Evolutionary conservation across 2,797 vertebrate species (phyloP).

Genomic region (Cephalopachus bancanus): DNA sequence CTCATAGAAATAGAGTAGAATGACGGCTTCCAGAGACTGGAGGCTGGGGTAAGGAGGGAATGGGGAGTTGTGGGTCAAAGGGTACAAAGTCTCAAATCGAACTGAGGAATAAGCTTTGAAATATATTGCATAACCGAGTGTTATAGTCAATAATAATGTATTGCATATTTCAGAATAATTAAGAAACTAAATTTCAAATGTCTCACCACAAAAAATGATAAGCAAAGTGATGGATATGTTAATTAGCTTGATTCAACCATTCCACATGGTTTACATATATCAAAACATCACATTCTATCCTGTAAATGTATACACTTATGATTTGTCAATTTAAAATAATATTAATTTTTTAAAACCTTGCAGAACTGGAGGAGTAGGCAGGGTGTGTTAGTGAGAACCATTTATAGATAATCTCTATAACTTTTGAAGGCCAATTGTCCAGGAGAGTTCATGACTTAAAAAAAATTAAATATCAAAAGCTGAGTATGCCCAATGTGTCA

Average conservation of each 20-base stretch:
- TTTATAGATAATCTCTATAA: too few relatives aligned
- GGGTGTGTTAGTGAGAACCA: too few relatives aligned
- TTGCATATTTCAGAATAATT: slow-evolving; percentile 22
- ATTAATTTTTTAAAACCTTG: too few relatives aligned
- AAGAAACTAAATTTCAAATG: background rate
- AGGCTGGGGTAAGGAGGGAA: too few relatives aligned
- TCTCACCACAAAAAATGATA: background rate
- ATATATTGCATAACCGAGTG: background rate
- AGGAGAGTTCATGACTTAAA: too few relatives aligned
- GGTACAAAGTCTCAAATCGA: background rate
- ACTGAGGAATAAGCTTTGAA: background rate
- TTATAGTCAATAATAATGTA: background rate
- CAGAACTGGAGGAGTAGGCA: too few relatives aligned
- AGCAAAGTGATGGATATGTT: background rate
- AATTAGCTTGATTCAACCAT: slow-evolving; percentile 30
- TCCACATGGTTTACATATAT: background rate
- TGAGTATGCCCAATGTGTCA: too few relatives aligned
- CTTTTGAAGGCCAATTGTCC: too few relatives aligned
- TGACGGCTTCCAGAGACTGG: background rate
- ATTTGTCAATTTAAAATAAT: background rate
- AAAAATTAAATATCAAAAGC: too few relatives aligned
- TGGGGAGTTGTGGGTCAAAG: background rate
- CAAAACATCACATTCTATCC: background rate
- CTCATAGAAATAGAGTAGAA: background rate
- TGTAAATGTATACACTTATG: background rate